Conservation (phyloP, 2,113 vertebrate genomes). For the Gopherus evgoodei region DNA sequence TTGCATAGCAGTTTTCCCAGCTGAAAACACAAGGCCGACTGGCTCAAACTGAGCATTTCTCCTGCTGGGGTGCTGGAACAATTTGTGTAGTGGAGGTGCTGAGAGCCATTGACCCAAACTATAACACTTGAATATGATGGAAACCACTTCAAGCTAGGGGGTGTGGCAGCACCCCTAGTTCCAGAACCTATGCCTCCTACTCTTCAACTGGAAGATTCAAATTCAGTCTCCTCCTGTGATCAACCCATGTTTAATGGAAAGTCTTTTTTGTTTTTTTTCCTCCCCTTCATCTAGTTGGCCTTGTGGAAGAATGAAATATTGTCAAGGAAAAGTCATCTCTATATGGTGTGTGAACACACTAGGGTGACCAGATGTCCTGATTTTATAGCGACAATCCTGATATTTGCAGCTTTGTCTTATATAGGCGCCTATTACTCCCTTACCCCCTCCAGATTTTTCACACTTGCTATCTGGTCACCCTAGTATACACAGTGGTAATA, state of each 20-base stretch:
- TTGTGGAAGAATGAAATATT: fast-evolving
- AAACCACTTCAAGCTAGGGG: too few relatives aligned
- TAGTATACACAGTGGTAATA: neutral
- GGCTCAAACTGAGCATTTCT: slow-evolving; percentile 45
- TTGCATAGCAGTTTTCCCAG: slow-evolving; percentile 56
- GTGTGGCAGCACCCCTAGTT: too few relatives aligned
- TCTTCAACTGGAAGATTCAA: slow-evolving; percentile 10
- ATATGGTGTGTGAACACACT: neutral
- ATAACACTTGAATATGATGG: too few relatives aligned
- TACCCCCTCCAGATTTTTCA: too few relatives aligned
- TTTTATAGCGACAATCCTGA: too few relatives aligned
- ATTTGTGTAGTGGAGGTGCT: too few relatives aligned
- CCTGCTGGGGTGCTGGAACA: neutral
- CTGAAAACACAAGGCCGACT: slow-evolving; percentile 57
- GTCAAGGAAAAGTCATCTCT: neutral
- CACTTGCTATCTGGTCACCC: too few relatives aligned
- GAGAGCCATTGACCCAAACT: too few relatives aligned
- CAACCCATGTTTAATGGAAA: neutral
- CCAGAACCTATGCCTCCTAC: neutral
- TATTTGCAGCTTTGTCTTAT: too few relatives aligned
- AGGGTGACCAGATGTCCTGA: too few relatives aligned
- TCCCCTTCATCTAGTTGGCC: neutral
- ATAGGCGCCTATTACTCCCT: too few relatives aligned
- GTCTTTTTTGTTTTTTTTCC: neutral
- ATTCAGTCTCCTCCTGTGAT: neutral